Evolutionary conservation across 2,797 vertebrate genomes (phyloP).

Genomic region (Morelia viridis): DNA sequence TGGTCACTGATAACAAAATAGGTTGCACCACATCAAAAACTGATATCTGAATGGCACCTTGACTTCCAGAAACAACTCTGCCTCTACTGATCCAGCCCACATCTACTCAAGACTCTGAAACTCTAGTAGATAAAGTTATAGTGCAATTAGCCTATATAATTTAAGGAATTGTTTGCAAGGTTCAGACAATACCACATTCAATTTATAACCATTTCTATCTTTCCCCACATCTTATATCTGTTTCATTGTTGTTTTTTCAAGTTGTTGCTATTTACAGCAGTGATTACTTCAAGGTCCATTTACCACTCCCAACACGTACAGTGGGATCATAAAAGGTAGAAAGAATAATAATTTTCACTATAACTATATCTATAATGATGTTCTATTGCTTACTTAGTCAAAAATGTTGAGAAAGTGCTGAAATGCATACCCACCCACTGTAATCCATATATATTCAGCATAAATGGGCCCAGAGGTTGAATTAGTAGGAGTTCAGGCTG

Average conservation of each 20-base stretch:
- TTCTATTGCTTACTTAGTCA: slow-evolving; percentile 35
- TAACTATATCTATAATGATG: not conserved
- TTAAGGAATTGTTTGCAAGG: not conserved
- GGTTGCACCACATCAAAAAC: not conserved
- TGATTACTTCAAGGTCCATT: not conserved
- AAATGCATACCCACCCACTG: slow-evolving; percentile 37
- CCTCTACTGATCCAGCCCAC: not conserved
- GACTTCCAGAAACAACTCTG: not conserved
- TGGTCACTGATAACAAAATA: slow-evolving; percentile 1
- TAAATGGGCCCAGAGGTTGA: slow-evolving; percentile 49
- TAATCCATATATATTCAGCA: slow-evolving; percentile 44
- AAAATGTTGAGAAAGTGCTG: slow-evolving; percentile 13
- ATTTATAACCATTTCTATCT: not conserved
- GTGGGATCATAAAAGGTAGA: not conserved
- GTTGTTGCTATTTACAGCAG: not conserved
- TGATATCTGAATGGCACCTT: not conserved
- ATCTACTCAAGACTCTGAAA: not conserved
- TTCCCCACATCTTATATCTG: not conserved
- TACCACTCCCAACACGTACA: not conserved
- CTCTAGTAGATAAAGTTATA: not conserved
- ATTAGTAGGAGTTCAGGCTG: slow-evolving; percentile 47
- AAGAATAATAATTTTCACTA: not conserved
- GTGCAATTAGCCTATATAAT: not conserved
- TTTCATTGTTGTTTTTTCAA: not conserved
- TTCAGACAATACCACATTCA: not conserved